Percentiles rank a stretch among this genome's conserved stretches.
Conservation (phyloP, 2,113 vertebrate genomes). For the Alexandromys fortis region DNA sequence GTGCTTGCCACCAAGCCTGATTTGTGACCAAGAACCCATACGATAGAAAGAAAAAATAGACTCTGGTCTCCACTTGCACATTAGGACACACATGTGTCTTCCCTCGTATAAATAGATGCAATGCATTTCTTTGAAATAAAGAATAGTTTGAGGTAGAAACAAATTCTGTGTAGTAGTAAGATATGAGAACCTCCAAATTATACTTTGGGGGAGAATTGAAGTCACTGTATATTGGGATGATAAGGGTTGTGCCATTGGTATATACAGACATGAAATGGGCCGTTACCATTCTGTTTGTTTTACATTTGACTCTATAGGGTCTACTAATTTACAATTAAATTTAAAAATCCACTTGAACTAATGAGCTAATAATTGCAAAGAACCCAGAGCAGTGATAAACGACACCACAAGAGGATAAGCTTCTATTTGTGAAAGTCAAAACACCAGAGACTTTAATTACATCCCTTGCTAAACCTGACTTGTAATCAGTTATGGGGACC, state of each 20-base stretch:
- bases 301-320: conserved; percentile 71
- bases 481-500: conserved; percentile 59
- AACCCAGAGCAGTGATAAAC: conserved; percentile 69
- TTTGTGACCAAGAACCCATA: background rate
- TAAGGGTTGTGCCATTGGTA: conserved; percentile 32
- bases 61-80: background rate
- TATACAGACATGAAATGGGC: conserved; percentile 62
- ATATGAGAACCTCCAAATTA: background rate
- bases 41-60: background rate
- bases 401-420: conserved; percentile 70
- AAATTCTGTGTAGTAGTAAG: background rate
- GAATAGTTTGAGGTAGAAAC: background rate
- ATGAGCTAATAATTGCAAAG: conserved; percentile 79
- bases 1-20: background rate
- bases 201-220: background rate
- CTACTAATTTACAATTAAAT: conserved; percentile 81
- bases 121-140: background rate
- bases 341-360: conserved; percentile 74
- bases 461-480: conserved; percentile 64
- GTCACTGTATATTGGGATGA: conserved; percentile 17
- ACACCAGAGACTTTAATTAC: conserved; percentile 79
- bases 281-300: conserved; percentile 74
- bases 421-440: conserved; percentile 73
- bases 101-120: background rate
- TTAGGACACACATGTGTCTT: background rate